Evolutionary conservation across 2,888 invertebrate genomes (phyloP).

Genomic region (Tetragnatha montana): DNA sequence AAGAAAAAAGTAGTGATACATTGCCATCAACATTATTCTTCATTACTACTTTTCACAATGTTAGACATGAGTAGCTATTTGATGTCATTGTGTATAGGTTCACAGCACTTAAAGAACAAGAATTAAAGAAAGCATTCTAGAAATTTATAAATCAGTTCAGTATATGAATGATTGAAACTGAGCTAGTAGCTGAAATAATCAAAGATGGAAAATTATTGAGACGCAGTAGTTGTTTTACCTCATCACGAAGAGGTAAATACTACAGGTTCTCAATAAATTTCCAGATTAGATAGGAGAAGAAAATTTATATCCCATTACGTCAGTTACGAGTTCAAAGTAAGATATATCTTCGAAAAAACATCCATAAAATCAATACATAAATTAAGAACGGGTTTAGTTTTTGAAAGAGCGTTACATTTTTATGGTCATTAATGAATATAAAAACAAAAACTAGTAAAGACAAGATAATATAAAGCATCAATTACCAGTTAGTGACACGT

Average conservation of each 20-base stretch:
- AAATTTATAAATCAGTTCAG: not conserved
- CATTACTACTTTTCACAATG: too few relatives aligned
- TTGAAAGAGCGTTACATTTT: not conserved
- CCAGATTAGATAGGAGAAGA: not conserved
- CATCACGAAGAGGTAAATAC: not conserved
- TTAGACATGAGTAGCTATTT: too few relatives aligned
- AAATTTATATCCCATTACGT: not conserved
- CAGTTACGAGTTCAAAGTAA: conserved; percentile 1
- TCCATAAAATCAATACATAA: not conserved
- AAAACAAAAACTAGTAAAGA: not conserved
- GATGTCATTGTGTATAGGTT: too few relatives aligned
- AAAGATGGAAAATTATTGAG: not conserved
- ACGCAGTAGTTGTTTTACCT: not conserved
- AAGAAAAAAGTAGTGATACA: too few relatives aligned
- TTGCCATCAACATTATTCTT: too few relatives aligned
- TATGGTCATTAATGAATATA: not conserved
- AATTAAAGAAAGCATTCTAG: too few relatives aligned
- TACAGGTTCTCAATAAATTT: not conserved
- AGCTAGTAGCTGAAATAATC: not conserved
- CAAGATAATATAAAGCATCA: not conserved
- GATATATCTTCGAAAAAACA: not conserved
- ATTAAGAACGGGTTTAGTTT: not conserved
- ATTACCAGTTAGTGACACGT: not conserved
- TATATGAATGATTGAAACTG: not conserved
- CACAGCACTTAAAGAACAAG: too few relatives aligned